Base-by-base conservation (phyloP, 2,888 invertebrate species). In the Amiota minor region DNA sequence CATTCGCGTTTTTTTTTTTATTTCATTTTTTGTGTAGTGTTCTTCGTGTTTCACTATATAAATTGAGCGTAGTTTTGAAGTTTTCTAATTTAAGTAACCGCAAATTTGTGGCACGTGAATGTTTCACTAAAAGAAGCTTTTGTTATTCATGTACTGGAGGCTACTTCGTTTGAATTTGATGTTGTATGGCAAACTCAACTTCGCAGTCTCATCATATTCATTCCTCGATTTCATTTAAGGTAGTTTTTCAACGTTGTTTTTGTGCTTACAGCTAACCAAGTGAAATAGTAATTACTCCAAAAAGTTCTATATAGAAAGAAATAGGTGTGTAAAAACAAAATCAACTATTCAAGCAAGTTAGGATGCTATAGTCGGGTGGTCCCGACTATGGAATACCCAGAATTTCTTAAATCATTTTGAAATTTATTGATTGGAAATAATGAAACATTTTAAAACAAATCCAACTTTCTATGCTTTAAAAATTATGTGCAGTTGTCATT, bases 71-170 rank as follows among this genome's bases (percentile, higher is more conserved):
- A 50, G 49, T 69, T 69, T 72, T 69, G 23, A 69, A 72, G 72
- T 72, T 72, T 72, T 72, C 69, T 72, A 72, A 72, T 72, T 72
- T 68, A 68, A 47, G 23, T 72, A 72, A 72, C 72, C 72, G 62
- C 72, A 72, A 62, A 61, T 53, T 69, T 72, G 72, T 46, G 72
- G 72, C 61, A 50, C 50, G 53, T 68, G 68, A 65, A 72, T 67
- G 72, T 20, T 47, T 68, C 20, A 12, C 23, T 50, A 47, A 68
- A 53, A 53, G 50, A 9, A 20, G 20, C n/a, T 59, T 68, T 50
- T 53, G 20, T 68, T 68, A 68, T 68, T 68, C 23, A 68, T 53
- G 67, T 46, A 62, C 35, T 59, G 6, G 23, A 20, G 35, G 35
- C 35, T 35, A 35, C 35, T 35, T 35, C n/a, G 53, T 12, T 50